Evolutionary conservation across 2,113 vertebrate genomes (phyloP).

Genomic region (Numida meleagris): DNA sequence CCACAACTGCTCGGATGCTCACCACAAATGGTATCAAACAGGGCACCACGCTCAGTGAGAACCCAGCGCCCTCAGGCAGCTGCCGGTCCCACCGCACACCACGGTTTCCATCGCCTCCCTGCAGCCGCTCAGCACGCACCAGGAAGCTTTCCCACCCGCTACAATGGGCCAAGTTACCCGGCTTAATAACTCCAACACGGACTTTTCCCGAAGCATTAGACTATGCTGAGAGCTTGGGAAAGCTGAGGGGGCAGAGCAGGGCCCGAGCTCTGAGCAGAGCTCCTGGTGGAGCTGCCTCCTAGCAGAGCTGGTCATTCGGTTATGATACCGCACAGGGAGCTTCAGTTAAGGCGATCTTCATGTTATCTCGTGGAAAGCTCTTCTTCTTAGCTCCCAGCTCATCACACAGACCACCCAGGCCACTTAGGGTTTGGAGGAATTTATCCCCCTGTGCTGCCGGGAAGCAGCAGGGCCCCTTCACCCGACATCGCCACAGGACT

Average conservation of each 20-base stretch:
- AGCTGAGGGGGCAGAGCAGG: no score
- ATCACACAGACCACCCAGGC: constrained; percentile 76
- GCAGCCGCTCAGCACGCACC: no score
- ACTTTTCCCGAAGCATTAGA: fast-evolving
- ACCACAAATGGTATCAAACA: fast-evolving
- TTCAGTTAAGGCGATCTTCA: background rate
- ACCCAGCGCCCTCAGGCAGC: no score
- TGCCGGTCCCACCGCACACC: no score
- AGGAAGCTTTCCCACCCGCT: fast-evolving
- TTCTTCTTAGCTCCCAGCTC: background rate
- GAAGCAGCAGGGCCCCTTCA: no score
- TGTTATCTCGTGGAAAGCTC: background rate
- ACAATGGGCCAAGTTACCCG: fast-evolving
- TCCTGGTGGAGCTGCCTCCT: background rate
- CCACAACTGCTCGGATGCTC: background rate
- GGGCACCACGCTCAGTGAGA: no score
- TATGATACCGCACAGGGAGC: no score
- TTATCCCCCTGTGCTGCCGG: background rate
- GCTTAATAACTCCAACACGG: fast-evolving
- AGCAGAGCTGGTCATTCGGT: background rate
- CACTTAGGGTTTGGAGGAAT: constrained; percentile 76
- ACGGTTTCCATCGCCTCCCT: background rate
- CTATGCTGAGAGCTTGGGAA: background rate
- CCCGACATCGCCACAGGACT: no score
- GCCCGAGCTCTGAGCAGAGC: no score